phyloP scores from a whole-genome alignment of 92 coral and sea anemone species.

The Montipora capitata region DNA sequence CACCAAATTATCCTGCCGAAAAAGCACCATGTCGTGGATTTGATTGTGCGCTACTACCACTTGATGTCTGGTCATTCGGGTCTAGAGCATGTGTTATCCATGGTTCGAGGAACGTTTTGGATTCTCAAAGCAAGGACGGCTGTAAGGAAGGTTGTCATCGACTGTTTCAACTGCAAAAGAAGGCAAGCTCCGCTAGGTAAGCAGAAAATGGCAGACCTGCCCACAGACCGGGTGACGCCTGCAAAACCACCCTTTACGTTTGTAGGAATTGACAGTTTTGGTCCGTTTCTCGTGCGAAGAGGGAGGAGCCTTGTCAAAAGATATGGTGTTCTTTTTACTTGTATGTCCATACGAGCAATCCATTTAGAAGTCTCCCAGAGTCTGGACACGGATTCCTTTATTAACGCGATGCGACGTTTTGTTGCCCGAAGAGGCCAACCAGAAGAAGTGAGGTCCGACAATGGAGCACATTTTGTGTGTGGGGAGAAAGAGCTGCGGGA shows the following conservation, averaged over 20 bases:
- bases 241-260: conserved; percentile 61
- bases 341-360: conserved; percentile 4
- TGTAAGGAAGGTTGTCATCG: background rate
- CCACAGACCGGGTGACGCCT: conserved; percentile 36
- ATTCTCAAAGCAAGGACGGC: conserved; percentile 13
- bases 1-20: conserved; percentile 27
- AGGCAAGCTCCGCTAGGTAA: conserved; percentile 36
- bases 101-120: conserved; percentile 20
- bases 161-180: conserved; percentile 50
- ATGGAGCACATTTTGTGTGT: too few species aligned
- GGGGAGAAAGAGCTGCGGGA: conserved; percentile 70
- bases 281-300: too few species aligned
- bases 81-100: background rate
- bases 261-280: background rate
- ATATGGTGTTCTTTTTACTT: background rate
- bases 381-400: conserved; percentile 24
- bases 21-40: conserved; percentile 8
- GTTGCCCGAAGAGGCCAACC: background rate
- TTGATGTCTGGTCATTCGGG: conserved; percentile 22
- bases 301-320: too few species aligned
- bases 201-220: conserved; percentile 75
- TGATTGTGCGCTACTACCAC: background rate
- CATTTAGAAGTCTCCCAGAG: conserved; percentile 17
- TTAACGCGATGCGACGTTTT: too few species aligned
- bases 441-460: too few species aligned